These are phyloP conservation scores for Psittacula derbiana DNA, from an alignment of 2,797 vertebrate species.

Conservation along the genomic window DNA sequence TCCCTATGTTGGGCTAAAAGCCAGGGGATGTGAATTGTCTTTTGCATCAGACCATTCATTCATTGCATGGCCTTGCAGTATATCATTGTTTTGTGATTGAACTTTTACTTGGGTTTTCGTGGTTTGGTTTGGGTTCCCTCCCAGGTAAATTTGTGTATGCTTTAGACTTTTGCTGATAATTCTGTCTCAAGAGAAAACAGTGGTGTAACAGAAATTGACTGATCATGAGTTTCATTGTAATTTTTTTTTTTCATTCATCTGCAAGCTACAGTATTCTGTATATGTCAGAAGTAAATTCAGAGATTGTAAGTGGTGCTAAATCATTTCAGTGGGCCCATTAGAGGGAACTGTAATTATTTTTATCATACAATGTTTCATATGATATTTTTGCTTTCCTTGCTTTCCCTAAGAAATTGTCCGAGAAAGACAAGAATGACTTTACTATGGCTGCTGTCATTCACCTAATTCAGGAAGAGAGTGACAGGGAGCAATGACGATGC, in stretches of 20 bases:
- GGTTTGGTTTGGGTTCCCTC: background rate
- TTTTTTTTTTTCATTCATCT: constrained; percentile 12
- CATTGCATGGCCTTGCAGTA: background rate
- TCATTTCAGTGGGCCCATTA: background rate
- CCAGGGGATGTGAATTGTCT: background rate
- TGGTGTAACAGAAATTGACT: background rate
- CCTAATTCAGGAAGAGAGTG: background rate
- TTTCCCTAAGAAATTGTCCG: background rate
- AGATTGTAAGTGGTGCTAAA: background rate
- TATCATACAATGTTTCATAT: background rate
- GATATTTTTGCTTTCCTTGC: background rate
- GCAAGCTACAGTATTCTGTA: background rate
- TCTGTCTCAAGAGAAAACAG: background rate
- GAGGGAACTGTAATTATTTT: background rate
- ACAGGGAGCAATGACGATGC: background rate
- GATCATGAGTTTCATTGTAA: background rate
- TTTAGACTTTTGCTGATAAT: background rate
- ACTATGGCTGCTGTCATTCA: background rate
- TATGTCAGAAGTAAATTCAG: background rate
- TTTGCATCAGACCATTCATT: background rate
- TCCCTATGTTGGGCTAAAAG: background rate
- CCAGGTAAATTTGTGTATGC: background rate
- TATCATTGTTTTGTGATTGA: background rate
- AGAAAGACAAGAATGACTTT: background rate
- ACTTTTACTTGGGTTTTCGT: background rate